Percentiles rank a stretch among this genome's conserved stretches.
Conservation (phyloP, 2,113 vertebrate genomes). For the Elanoides forficatus region DNA sequence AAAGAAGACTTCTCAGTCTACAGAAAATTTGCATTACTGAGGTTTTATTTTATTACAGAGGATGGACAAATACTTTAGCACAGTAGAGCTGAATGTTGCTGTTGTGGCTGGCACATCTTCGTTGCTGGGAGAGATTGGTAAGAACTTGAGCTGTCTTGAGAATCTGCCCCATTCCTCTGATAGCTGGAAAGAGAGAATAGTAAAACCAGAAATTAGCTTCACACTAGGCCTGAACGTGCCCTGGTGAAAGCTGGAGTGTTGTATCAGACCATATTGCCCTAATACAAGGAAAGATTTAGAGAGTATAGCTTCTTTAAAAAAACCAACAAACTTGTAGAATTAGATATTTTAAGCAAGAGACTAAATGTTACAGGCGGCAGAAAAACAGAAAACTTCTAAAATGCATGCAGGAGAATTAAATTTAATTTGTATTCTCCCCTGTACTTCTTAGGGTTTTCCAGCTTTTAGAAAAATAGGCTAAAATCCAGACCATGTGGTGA, state of each 20-base stretch:
- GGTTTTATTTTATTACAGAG: background rate
- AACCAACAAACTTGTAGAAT: background rate
- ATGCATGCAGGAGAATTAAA: background rate
- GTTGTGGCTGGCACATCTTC: background rate
- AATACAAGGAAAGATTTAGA: background rate
- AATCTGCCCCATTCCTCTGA: background rate
- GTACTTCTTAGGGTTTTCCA: background rate
- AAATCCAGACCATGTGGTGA: fast-evolving
- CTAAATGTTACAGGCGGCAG: background rate
- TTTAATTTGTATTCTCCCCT: background rate
- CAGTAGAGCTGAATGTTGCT: background rate
- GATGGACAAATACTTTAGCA: no score
- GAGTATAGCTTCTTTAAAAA: background rate
- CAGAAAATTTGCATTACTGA: background rate
- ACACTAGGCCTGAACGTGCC: fast-evolving
- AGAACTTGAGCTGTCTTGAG: background rate
- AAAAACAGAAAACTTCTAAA: background rate
- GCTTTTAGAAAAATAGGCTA: background rate
- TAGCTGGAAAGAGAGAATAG: background rate
- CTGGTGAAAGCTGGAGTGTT: background rate
- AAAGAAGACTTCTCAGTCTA: background rate
- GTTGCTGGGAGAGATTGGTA: background rate
- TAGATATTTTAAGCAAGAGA: background rate
- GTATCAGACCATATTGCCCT: background rate
- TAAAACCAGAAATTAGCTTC: background rate